phyloP scores from a whole-genome alignment of 2,113 vertebrate genomes.

The Chaetodon auriga region DNA sequence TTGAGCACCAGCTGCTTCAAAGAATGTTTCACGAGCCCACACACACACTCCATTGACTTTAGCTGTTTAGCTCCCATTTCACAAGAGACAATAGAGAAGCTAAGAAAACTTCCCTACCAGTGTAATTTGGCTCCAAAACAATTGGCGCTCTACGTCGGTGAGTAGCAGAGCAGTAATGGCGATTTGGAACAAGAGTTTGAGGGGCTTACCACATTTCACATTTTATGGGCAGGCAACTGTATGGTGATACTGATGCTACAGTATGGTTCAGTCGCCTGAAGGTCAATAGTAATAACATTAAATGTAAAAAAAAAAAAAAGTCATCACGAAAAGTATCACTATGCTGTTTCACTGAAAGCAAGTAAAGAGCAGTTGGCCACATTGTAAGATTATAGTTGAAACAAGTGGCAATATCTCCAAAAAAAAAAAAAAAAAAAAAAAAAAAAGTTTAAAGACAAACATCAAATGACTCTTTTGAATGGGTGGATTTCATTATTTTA shows the following conservation, averaged over 20 bases:
- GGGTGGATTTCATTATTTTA: neutral
- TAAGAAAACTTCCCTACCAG: constrained; percentile 3
- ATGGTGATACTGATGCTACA: neutral
- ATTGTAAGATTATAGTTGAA: neutral
- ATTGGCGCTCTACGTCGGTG: neutral
- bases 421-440: neutral
- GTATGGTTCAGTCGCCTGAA: constrained; percentile 3
- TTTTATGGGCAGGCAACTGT: neutral
- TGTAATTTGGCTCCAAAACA: constrained; percentile 15
- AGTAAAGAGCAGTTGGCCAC: neutral
- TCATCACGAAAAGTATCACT: neutral
- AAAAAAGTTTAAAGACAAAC: neutral
- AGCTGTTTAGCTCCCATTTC: constrained; percentile 22
- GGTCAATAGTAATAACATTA: neutral
- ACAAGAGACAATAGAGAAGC: constrained; percentile 14
- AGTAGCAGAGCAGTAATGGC: constrained; percentile 33
- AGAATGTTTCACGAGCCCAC: neutral
- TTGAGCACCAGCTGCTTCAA: constrained; percentile 28
- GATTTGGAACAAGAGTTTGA: constrained; percentile 10
- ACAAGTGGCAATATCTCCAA: neutral
- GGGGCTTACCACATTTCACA: neutral
- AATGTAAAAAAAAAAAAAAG: neutral
- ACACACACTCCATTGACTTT: constrained; percentile 33
- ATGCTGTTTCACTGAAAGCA: neutral
- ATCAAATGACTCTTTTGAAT: neutral